Conservation (phyloP, 1,140 invertebrate genomes). For the Bemisia tabaci region DNA sequence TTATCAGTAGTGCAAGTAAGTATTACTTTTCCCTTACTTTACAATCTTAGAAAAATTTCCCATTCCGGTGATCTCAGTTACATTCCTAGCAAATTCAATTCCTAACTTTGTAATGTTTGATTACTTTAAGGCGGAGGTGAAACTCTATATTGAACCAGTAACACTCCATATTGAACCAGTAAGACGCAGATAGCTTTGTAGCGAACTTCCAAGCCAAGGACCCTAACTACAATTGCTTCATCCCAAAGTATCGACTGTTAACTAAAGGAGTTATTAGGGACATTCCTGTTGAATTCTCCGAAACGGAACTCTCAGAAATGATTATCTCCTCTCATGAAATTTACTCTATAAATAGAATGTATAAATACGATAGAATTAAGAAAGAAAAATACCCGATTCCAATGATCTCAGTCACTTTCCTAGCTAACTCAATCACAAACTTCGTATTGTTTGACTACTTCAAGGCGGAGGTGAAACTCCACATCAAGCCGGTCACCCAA, state of each 20-base stretch:
- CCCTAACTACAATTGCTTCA: not conserved
- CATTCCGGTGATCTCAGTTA: not conserved
- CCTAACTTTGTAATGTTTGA: not conserved
- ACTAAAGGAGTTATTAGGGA: not conserved
- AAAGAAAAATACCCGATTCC: not conserved
- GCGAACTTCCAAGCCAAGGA: not conserved
- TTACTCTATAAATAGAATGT: not conserved
- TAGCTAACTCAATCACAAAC: not conserved
- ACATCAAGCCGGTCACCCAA: not conserved
- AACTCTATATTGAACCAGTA: not conserved
- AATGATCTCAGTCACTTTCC: not conserved
- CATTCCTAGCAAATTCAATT: not conserved
- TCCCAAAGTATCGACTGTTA: not conserved
- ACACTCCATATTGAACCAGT: no score
- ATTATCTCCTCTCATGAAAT: not conserved
- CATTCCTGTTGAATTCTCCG: not conserved
- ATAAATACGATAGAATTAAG: not conserved
- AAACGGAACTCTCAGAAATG: not conserved
- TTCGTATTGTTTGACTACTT: not conserved
- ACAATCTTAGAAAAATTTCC: not conserved
- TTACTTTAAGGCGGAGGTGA: not conserved
- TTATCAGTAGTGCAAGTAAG: no score
- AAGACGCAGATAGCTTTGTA: not conserved
- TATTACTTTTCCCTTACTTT: no score
- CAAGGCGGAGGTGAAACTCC: not conserved